Base-by-base conservation (phyloP, 1,140 invertebrate genomes). In the Heterodera carotae region DNA sequence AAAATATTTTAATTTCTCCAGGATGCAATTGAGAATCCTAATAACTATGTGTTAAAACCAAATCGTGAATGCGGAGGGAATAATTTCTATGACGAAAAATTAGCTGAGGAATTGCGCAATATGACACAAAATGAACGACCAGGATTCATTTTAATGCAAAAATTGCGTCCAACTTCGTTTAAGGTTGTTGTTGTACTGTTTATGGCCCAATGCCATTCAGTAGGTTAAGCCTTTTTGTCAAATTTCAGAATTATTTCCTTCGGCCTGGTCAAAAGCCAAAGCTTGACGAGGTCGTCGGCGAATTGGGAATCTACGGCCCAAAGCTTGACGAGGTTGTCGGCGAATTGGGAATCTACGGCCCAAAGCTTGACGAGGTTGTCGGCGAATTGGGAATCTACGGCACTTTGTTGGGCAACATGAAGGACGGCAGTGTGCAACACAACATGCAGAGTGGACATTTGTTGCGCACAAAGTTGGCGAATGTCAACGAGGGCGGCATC, bases 311-410 rank as follows among this genome's bases (percentile, higher is more conserved):
- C 90, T 99, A 39, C 96, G 96, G 6, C 76, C 91, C 91, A 43
- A 84, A 90, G 69, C 81, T 89, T 76, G 90, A 91, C 1, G 91
- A 93, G 81, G 89, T 94, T 48, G 92, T 97, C 2, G 93, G 93
- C 29, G n/a, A n/a, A n/a, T n/a, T n/a, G n/a, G n/a, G n/a, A 96
- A 98, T 89, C 90, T 99, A 39, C 96, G 96, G 6, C 76, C 91
- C 91, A 43, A 84, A 90, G 69, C 81, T 89, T 76, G 90, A 91
- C 1, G 91, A 93, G 81, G 89, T 94, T 48, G 92, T 97, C 2
- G 93, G 93, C 27, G 97, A 99, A 89, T 90, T 99, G 39, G 96
- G 97, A 67, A 93, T 98, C 78, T 99, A 94, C 89, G 96, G 96
- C 25, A 84, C 62, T 92, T 93, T 67, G 91, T 96, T 79, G 91